Conservation (phyloP, 2,888 invertebrate species). For the Scelioninae gen. 2 region DNA sequence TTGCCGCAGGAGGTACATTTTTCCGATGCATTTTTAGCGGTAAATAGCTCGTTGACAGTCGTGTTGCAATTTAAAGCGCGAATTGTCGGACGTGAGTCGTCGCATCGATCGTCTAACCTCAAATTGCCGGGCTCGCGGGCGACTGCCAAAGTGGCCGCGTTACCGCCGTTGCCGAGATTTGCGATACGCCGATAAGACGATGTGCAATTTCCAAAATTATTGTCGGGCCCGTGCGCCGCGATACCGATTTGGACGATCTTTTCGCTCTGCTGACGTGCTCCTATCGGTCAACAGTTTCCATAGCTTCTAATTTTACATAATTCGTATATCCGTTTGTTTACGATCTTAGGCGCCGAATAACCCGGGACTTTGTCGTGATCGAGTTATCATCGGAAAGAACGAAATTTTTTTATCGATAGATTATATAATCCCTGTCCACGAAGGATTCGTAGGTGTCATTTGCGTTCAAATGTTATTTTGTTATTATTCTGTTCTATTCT, state of each 20-base stretch:
- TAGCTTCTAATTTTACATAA: too few species aligned
- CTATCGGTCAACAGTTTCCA: too few species aligned
- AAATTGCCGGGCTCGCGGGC: constrained; percentile 8
- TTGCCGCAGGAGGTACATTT: constrained; percentile 30
- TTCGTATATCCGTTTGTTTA: too few species aligned
- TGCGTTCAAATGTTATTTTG: not conserved
- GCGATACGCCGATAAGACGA: too few species aligned
- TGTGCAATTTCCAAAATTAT: too few species aligned
- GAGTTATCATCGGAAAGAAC: not conserved
- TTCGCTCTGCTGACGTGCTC: too few species aligned
- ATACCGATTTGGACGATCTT: too few species aligned
- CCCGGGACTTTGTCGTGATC: too few species aligned
- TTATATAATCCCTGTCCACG: constrained; percentile 20
- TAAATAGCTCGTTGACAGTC: constrained; percentile 21
- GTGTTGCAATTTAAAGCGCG: not conserved
- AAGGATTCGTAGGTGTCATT: constrained; percentile 19
- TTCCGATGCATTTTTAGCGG: constrained; percentile 28
- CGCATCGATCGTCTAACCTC: constrained; percentile 16
- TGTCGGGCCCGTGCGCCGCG: too few species aligned
- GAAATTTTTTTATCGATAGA: constrained; percentile 17
- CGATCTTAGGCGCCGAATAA: too few species aligned
- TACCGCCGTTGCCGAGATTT: not conserved
- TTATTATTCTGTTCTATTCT: not conserved
- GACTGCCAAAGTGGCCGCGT: not conserved
- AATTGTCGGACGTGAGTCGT: not conserved